These are phyloP conservation scores for Hypolimnas misippus DNA, from an alignment of 2,888 invertebrate genomes.

Conservation along the genomic window DNA sequence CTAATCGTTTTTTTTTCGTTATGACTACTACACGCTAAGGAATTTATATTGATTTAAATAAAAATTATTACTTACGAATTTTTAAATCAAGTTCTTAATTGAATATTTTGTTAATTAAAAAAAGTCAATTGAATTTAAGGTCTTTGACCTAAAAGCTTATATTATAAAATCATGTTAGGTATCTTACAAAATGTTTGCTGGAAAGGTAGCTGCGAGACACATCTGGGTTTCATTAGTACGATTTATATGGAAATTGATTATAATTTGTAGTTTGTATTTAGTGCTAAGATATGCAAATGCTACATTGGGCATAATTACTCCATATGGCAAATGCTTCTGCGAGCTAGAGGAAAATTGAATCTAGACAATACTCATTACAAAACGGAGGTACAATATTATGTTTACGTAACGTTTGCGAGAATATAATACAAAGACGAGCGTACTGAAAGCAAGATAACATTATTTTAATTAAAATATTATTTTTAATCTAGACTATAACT, in stretches of 20 bases:
- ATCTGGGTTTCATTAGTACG: slow-evolving; percentile 28
- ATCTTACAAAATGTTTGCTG: slow-evolving; percentile 1
- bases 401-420: not conserved
- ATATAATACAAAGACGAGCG: not conserved
- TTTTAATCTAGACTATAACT: too few species aligned
- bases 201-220: slow-evolving; percentile 1
- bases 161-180: too few species aligned
- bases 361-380: slow-evolving; percentile 15
- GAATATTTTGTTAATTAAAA: not conserved
- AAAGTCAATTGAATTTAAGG: not conserved
- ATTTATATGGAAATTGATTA: slow-evolving; percentile 40
- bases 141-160: too few species aligned
- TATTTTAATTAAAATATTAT: too few species aligned
- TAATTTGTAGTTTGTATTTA: slow-evolving; percentile 39
- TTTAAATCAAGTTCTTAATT: not conserved
- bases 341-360: slow-evolving; percentile 22
- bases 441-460: too few species aligned
- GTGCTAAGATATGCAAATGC: slow-evolving; percentile 36
- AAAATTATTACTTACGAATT: not conserved
- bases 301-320: slow-evolving; percentile 37
- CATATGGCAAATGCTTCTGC: slow-evolving; percentile 23
- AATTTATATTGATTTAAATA: slow-evolving; percentile 6
- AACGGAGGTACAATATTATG: slow-evolving; percentile 2
- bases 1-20: slow-evolving; percentile 22
- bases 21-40: slow-evolving; percentile 1